These are phyloP conservation scores for Nowickia ferox DNA, from an alignment of 2,888 invertebrate genomes.

Conservation along the genomic window DNA sequence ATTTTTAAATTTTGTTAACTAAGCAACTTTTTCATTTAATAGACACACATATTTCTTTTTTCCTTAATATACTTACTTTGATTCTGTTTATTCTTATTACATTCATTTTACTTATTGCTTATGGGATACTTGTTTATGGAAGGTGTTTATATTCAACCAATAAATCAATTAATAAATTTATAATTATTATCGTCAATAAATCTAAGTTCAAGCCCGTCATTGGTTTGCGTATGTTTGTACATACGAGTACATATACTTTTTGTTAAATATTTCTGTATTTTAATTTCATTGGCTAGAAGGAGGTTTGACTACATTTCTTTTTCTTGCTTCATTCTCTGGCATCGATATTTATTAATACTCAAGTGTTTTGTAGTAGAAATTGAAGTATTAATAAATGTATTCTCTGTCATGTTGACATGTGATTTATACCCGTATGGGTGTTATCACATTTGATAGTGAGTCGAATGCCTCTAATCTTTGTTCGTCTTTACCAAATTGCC, in stretches of 20 bases:
- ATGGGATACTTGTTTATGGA: not conserved
- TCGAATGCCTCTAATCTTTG: conserved; percentile 58
- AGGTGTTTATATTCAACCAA: conserved; percentile 72
- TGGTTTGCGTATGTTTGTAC: conserved; percentile 24
- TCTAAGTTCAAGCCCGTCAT: conserved; percentile 75
- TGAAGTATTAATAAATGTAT: conserved; percentile 65
- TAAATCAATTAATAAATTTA: conserved; percentile 81
- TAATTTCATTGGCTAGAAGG: conserved; percentile 56
- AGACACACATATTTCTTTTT: no score
- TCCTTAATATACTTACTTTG: no score
- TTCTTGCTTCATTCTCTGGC: not conserved
- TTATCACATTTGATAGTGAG: conserved; percentile 63
- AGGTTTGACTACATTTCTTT: conserved; percentile 58
- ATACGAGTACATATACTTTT: not conserved
- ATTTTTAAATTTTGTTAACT: no score
- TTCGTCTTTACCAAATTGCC: conserved; percentile 36
- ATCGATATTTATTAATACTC: conserved; percentile 30
- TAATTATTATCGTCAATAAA: conserved; percentile 82
- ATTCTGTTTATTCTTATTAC: no score
- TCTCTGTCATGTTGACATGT: conserved; percentile 68
- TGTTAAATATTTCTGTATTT: conserved; percentile 26
- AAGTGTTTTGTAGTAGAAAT: conserved; percentile 21
- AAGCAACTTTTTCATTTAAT: no score
- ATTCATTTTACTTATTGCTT: no score
- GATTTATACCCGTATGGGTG: conserved; percentile 70